Percentiles rank a stretch among this genome's conserved stretches.
Conservation (phyloP, 37 sponge, comb jelly and placozoan genomes). For the Bolinopsis microptera region DNA sequence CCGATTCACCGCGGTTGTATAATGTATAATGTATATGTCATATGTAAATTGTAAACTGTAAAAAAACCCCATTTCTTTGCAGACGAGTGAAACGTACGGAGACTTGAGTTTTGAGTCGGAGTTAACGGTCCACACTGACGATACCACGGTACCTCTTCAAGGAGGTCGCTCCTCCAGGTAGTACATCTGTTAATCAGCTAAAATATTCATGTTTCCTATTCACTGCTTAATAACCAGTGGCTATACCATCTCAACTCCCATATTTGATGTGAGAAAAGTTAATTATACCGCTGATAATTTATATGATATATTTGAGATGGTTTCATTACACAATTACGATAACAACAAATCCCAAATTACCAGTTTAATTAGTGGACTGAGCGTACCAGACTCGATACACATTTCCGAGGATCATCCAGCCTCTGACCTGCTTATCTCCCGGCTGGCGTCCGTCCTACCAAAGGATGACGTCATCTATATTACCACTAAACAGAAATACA, state of each 20-base stretch:
- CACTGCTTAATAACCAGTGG: too few relatives aligned
- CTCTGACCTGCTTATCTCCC: neutral
- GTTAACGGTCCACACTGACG: neutral
- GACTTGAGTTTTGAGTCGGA: slow-evolving; percentile 34
- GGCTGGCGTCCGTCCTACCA: neutral
- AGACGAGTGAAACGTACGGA: neutral
- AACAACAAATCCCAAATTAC: neutral
- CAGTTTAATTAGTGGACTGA: neutral
- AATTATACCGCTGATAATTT: too few relatives aligned
- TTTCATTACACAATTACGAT: neutral
- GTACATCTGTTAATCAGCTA: too few relatives aligned
- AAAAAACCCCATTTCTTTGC: neutral
- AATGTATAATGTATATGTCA: too few relatives aligned
- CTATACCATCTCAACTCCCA: too few relatives aligned
- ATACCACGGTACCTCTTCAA: neutral
- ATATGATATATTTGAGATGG: too few relatives aligned
- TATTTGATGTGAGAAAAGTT: too few relatives aligned
- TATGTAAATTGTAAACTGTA: too few relatives aligned
- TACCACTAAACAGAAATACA: slow-evolving; percentile 12
- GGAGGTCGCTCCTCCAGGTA: neutral
- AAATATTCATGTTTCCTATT: too few relatives aligned
- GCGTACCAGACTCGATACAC: neutral
- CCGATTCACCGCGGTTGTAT: too few relatives aligned
- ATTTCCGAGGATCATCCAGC: neutral
- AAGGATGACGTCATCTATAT: neutral